These are phyloP conservation scores for Lacerta agilis DNA, from an alignment of 2,797 vertebrate genomes.

Conservation along the genomic window DNA sequence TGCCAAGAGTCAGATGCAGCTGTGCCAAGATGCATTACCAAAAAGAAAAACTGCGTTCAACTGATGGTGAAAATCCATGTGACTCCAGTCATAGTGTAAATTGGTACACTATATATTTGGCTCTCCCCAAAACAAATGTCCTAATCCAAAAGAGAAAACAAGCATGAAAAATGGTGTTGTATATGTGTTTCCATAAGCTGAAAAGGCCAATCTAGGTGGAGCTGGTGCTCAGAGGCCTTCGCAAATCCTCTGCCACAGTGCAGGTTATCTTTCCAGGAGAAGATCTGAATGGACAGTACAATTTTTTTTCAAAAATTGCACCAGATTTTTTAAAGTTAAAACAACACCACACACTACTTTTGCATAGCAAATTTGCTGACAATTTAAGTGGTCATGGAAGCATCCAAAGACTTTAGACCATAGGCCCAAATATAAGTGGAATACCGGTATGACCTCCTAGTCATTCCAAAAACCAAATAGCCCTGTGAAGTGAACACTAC, in stretches of 20 bases:
- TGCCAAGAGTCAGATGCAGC: background rate
- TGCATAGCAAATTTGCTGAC: background rate
- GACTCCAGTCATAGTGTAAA: background rate
- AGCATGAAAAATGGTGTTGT: background rate
- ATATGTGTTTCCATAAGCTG: background rate
- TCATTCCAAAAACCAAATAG: background rate
- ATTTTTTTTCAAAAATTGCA: background rate
- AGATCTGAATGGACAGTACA: background rate
- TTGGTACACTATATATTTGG: background rate
- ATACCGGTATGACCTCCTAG: background rate
- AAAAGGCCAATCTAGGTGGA: background rate
- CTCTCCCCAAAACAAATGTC: background rate
- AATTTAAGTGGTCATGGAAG: background rate
- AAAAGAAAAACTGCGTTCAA: background rate
- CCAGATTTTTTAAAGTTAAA: background rate
- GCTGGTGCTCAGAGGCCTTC: background rate
- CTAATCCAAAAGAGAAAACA: background rate
- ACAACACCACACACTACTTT: background rate
- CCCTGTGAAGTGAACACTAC: background rate
- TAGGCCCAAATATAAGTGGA: background rate
- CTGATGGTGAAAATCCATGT: background rate
- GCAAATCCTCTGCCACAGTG: background rate
- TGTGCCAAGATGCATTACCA: background rate
- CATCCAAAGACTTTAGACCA: background rate
- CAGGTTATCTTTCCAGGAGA: background rate